A percentile compares a stretch with the other conserved stretches of the same genome.
Evolutionary conservation across 2,888 invertebrate species (phyloP).

Genomic region (Sipha maydis): DNA sequence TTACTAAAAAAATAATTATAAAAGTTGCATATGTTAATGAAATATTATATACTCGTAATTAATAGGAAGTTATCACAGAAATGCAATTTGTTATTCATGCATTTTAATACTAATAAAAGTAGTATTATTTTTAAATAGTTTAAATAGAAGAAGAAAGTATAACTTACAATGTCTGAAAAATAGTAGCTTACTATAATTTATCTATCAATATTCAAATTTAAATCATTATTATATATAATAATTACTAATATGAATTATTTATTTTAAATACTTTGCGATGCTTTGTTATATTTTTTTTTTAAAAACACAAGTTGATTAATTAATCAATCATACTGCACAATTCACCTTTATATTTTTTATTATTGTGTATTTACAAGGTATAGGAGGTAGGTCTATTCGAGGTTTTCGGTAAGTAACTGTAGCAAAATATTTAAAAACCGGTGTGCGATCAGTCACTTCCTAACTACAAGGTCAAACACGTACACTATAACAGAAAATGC

Average conservation of each 20-base stretch:
- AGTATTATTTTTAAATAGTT: too few relatives aligned
- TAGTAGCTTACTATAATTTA: background rate
- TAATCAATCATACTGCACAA: background rate
- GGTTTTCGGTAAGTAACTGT: constrained; percentile 1
- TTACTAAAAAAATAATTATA: background rate
- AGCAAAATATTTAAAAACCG: constrained; percentile 32
- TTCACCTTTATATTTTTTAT: background rate
- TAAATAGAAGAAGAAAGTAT: background rate
- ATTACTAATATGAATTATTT: too few relatives aligned
- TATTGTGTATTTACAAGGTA: background rate
- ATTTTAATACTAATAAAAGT: too few relatives aligned
- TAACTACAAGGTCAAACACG: constrained; percentile 27
- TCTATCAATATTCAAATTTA: background rate
- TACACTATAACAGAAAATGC: background rate
- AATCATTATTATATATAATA: background rate
- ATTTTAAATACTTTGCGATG: background rate
- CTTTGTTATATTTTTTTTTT: background rate
- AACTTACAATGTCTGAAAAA: background rate
- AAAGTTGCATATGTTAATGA: background rate
- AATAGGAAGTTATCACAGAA: background rate
- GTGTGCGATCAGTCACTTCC: constrained; percentile 43
- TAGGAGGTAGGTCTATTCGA: background rate
- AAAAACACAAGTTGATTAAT: background rate
- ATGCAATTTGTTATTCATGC: background rate
- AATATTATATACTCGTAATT: background rate